Conservation (phyloP, 2,797 vertebrate species). For the Acrossocheilus fasciatus region DNA sequence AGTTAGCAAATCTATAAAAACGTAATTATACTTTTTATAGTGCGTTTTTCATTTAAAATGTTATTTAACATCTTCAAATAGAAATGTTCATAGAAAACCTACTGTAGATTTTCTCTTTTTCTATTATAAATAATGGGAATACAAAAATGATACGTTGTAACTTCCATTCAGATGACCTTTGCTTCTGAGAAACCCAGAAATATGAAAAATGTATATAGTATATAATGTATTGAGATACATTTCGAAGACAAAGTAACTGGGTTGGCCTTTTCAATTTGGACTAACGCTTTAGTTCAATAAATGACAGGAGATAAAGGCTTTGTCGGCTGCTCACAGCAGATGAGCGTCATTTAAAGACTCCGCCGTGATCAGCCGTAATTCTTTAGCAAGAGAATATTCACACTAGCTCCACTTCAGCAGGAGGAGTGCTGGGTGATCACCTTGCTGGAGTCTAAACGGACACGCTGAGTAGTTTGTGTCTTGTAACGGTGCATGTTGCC, state of each 20-base stretch:
- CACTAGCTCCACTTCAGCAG: constrained; percentile 19
- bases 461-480: not conserved
- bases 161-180: no score
- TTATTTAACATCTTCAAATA: not conserved
- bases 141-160: not conserved
- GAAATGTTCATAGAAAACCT: no score
- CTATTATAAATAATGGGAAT: not conserved
- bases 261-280: not conserved
- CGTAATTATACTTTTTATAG: no score
- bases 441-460: constrained; percentile 46
- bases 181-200: not conserved
- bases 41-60: no score
- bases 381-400: constrained; percentile 64
- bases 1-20: not conserved
- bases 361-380: constrained; percentile 28
- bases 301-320: not conserved
- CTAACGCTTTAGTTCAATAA: not conserved
- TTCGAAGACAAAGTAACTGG: not conserved
- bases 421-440: constrained; percentile 66
- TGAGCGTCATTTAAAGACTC: constrained; percentile 49
- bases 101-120: no score
- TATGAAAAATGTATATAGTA: no score
- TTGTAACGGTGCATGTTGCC: not conserved
- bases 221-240: no score
- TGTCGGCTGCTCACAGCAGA: constrained; percentile 58